phyloP scores from a whole-genome alignment of 2,797 vertebrate species.

The Leuciscus waleckii region DNA sequence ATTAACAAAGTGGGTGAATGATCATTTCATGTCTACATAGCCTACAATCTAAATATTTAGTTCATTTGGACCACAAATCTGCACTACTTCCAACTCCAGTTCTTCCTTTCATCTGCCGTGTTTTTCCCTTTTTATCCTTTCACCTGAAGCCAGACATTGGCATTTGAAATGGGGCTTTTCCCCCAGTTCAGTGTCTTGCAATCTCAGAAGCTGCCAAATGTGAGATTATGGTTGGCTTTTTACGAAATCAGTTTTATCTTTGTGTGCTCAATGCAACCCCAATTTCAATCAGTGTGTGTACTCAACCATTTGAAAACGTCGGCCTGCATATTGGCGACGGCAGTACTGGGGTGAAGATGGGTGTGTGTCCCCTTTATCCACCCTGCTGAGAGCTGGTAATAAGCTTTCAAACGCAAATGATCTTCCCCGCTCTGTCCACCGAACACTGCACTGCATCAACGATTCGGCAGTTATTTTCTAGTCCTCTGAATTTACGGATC shows the following conservation, averaged over 20 bases:
- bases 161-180: slow-evolving; percentile 52
- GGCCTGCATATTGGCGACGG: slow-evolving; percentile 42
- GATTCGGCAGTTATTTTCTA: slow-evolving; percentile 36
- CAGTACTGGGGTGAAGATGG: slow-evolving; percentile 50
- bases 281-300: slow-evolving; percentile 64
- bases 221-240: slow-evolving; percentile 62
- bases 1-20: neutral
- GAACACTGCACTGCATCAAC: slow-evolving; percentile 29
- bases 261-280: slow-evolving; percentile 63
- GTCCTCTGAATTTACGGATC: slow-evolving; percentile 27
- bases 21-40: neutral
- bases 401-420: slow-evolving; percentile 49
- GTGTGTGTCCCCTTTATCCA: slow-evolving; percentile 54
- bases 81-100: neutral
- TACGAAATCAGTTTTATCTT: slow-evolving; percentile 64
- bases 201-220: slow-evolving; percentile 56
- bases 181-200: slow-evolving; percentile 43
- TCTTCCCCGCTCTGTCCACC: slow-evolving; percentile 15
- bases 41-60: neutral
- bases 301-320: slow-evolving; percentile 60
- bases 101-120: neutral
- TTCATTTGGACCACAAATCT: slow-evolving; percentile 1
- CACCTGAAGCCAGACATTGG: slow-evolving; percentile 43
- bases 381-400: slow-evolving; percentile 46
- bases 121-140: slow-evolving; percentile 28